Base-by-base conservation (phyloP, 2,113 vertebrate species). In the Phoenicopterus ruber region DNA sequence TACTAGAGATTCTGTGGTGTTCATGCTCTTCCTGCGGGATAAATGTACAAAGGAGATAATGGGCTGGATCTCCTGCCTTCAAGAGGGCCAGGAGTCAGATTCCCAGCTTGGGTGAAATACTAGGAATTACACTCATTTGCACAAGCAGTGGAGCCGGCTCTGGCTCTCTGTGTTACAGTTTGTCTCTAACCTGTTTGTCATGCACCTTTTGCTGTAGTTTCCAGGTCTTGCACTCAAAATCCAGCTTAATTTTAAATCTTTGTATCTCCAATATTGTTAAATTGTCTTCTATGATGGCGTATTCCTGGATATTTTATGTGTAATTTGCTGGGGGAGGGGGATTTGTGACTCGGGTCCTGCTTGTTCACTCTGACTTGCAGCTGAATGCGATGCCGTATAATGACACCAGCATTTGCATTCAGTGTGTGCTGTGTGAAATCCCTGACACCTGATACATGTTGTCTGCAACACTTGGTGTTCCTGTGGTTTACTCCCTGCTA, bases 1-100 rank as follows among this genome's bases (percentile, higher is more conserved):
- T 83, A 42, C 40, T 81, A 36, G 34, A 87, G 10, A 29, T 47
- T 54, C 18, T 71, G 14, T 38, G 21, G 13, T 82, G n/a, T 65
- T 88, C 31, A 1, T 32, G 15, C 4, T 44, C 36, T 32, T 90
- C 76, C 46, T 83, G 34, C 0, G 0, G 73, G 19, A 52, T 42
- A 54, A 77, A 34, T 44, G 9, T 42, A 16, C 6, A 19, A 42
- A 77, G 20, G n/a, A 57, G 49, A 20, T n/a, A 54, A 55, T 42
- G 36, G 50, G 7, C 36, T 85, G 55, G 32, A 32, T 86, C 6
- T 47, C 36, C 28, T 54, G 36, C 42, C 63, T 91, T 74, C 38
- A 67, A 31, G 26, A 82, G 65, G 12, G 26, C 28, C 46, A 32
- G 20, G 55, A 82, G 49, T 70, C 40, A 25, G 22, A 38, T 57